These are phyloP conservation scores for Uria aalge DNA, from an alignment of 2,113 vertebrate genomes.

Conservation along the genomic window DNA sequence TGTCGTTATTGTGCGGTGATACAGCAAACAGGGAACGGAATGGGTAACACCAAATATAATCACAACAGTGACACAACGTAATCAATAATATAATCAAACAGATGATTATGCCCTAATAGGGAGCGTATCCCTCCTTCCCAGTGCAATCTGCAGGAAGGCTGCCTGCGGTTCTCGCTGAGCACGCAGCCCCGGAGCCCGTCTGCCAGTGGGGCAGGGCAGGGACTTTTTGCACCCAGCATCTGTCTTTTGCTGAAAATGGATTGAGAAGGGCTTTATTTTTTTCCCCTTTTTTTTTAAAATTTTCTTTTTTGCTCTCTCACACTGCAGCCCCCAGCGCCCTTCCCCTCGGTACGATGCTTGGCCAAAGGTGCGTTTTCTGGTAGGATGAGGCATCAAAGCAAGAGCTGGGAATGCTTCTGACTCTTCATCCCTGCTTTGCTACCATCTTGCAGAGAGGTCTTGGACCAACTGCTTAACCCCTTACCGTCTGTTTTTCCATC, in stretches of 20 bases:
- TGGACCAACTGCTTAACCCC: not conserved
- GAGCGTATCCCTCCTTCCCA: not conserved
- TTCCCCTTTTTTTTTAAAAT: accelerated
- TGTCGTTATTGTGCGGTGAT: not conserved
- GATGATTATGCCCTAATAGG: not conserved
- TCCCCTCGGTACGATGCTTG: accelerated
- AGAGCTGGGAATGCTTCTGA: not conserved
- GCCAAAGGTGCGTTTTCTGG: not conserved
- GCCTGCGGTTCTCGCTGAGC: not conserved
- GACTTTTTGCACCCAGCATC: not conserved
- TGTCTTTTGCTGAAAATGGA: not conserved
- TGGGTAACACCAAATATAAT: not conserved
- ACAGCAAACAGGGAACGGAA: not conserved
- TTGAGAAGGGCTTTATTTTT: not conserved
- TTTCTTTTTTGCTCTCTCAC: not conserved
- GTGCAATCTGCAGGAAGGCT: not conserved
- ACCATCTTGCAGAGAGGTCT: not conserved
- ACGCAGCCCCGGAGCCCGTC: not conserved
- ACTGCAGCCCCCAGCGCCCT: not conserved
- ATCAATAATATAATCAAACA: not conserved
- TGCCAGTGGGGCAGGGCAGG: not conserved
- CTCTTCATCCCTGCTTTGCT: not conserved
- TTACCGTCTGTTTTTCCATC: not conserved
- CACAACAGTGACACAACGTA: not conserved
- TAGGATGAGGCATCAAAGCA: not conserved